Conservation (phyloP, 2,888 invertebrate genomes). For the Troides oblongomaculatus region DNA sequence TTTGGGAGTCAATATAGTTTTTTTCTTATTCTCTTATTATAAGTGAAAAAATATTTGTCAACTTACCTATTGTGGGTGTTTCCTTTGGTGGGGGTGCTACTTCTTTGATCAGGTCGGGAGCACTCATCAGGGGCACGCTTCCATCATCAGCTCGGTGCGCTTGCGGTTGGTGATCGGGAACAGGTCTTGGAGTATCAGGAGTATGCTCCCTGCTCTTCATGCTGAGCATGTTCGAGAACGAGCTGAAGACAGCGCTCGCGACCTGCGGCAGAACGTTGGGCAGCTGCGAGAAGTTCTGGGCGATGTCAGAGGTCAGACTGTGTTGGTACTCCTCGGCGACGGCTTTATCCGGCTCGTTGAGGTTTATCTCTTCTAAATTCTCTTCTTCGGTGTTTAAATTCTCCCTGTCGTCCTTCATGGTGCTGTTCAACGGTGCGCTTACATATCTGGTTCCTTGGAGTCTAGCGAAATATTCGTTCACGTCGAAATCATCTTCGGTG, state of each 20-base stretch:
- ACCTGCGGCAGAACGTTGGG: conserved; percentile 81
- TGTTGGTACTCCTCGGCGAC: conserved; percentile 48
- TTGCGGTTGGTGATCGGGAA: conserved; percentile 37
- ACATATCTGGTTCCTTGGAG: conserved; percentile 71
- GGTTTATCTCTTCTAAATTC: conserved; percentile 65
- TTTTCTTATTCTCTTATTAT: too few relatives aligned
- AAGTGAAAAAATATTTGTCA: background rate
- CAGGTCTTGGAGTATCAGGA: conserved; percentile 47
- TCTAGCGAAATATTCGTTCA: conserved; percentile 72
- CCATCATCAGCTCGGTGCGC: conserved; percentile 31
- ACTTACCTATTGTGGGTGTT: conserved; percentile 59
- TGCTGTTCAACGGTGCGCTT: conserved; percentile 63
- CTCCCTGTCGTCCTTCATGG: conserved; percentile 70
- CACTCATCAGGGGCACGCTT: conserved; percentile 45
- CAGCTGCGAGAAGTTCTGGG: conserved; percentile 78
- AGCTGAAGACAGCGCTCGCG: conserved; percentile 82
- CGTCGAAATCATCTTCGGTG: conserved; percentile 72
- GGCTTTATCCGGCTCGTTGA: conserved; percentile 55
- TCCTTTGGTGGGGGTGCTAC: conserved; percentile 64
- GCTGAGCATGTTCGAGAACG: conserved; percentile 78
- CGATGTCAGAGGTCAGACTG: conserved; percentile 72
- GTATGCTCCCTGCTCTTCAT: conserved; percentile 64
- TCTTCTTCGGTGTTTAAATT: conserved; percentile 70
- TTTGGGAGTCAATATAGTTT: too few relatives aligned
- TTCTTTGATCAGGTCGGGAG: conserved; percentile 48